Evolutionary conservation across 1,140 invertebrate species (phyloP).

Genomic region (Vanessa tameamea): DNA sequence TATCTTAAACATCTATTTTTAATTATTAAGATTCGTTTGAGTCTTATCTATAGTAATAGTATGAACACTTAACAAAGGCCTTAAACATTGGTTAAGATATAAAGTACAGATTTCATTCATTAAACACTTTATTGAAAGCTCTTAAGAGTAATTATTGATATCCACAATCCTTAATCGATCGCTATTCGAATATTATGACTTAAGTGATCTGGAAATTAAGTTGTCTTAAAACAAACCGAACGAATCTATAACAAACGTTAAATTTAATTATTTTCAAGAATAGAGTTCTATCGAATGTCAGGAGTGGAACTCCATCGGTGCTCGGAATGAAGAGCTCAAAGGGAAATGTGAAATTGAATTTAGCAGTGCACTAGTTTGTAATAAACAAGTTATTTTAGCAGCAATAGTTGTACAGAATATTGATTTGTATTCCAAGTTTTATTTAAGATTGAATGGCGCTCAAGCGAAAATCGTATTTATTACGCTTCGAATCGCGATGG

Average conservation of each 20-base stretch:
- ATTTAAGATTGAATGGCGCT: slow-evolving; percentile 1
- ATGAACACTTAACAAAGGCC: no score
- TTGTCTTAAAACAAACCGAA: not conserved
- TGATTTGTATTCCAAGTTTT: slow-evolving; percentile 3
- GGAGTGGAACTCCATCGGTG: slow-evolving; percentile 14
- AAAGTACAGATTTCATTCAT: no score
- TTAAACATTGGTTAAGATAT: no score
- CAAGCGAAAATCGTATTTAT: slow-evolving; percentile 6
- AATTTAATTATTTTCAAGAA: slow-evolving; percentile 5
- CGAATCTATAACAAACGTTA: not conserved
- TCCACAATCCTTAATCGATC: no score
- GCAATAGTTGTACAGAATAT: slow-evolving; percentile 5
- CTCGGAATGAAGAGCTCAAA: slow-evolving; percentile 23
- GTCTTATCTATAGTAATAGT: no score
- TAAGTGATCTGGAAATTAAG: not conserved
- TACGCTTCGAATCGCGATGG: not conserved
- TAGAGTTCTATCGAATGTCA: slow-evolving; percentile 17
- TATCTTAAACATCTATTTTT: no score
- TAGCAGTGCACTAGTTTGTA: slow-evolving; percentile 20
- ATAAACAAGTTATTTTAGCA: slow-evolving; percentile 21
- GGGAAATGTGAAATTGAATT: slow-evolving; percentile 33
- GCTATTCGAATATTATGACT: no score
- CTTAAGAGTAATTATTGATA: no score
- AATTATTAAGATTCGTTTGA: no score
- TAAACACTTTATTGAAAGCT: no score